phyloP scores from a whole-genome alignment of 1,140 invertebrate genomes.

The Rhagoletis pomonella region DNA sequence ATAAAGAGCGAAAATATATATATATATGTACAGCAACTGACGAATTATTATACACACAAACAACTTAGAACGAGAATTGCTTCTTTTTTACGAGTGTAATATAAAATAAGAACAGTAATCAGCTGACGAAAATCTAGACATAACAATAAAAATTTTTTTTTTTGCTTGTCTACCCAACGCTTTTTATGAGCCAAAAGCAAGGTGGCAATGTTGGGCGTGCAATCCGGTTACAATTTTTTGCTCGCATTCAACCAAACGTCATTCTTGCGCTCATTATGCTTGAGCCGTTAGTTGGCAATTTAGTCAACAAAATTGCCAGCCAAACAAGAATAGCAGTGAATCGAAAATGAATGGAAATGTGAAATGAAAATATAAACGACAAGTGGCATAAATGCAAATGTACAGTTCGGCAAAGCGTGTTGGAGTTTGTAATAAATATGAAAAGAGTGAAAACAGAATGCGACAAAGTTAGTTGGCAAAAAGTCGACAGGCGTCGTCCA shows the following conservation, averaged over 20 bases:
- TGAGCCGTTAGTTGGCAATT: constrained; percentile 47
- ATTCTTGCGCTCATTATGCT: neutral
- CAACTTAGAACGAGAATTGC: too few relatives aligned
- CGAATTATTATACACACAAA: neutral
- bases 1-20: neutral
- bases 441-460: neutral
- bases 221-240: neutral
- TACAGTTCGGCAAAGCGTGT: neutral
- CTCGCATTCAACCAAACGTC: neutral
- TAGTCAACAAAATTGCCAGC: constrained; percentile 41
- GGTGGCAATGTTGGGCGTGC: neutral
- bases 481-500: neutral
- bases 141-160: neutral
- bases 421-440: neutral
- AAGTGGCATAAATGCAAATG: constrained; percentile 45
- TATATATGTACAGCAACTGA: neutral
- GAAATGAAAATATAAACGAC: constrained; percentile 44
- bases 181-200: neutral
- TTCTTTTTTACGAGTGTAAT: constrained; percentile 10
- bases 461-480: neutral
- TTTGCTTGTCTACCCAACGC: constrained; percentile 10
- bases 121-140: constrained; percentile 10
- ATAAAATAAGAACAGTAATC: constrained; percentile 44
- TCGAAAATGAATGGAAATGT: constrained; percentile 45
- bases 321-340: constrained; percentile 38